Conservation (phyloP, 2,797 vertebrate genomes). For the Melanotaenia trifasciata region DNA sequence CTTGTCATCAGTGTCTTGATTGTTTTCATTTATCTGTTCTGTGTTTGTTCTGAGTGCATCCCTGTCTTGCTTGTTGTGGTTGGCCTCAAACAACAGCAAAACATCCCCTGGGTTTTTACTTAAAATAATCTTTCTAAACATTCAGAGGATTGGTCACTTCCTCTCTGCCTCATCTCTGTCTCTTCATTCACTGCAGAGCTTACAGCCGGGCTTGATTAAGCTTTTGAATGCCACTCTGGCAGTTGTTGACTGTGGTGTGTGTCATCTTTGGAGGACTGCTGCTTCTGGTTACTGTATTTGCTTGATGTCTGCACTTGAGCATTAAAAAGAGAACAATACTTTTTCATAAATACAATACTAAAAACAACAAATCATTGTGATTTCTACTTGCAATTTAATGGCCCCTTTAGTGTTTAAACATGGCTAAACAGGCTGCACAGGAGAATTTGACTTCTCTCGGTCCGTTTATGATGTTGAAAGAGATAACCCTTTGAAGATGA, state of each 20-base stretch:
- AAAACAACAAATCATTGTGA: not conserved
- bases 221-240: slow-evolving; percentile 28
- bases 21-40: slow-evolving; percentile 51
- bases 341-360: not conserved
- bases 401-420: slow-evolving; percentile 26
- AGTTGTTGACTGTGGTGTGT: slow-evolving; percentile 47
- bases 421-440: not conserved
- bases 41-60: slow-evolving; percentile 42
- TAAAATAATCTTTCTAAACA: slow-evolving; percentile 4
- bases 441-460: slow-evolving; percentile 13
- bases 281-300: slow-evolving; percentile 40
- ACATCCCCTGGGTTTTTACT: slow-evolving; percentile 23
- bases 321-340: not conserved
- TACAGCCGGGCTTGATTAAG: slow-evolving; percentile 23
- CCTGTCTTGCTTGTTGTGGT: slow-evolving; percentile 61
- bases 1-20: slow-evolving; percentile 36
- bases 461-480: slow-evolving; percentile 42
- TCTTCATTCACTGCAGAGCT: slow-evolving; percentile 35
- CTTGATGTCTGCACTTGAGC: slow-evolving; percentile 29
- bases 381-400: not conserved
- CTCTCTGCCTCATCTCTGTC: slow-evolving; percentile 26
- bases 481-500: slow-evolving; percentile 19
- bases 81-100: slow-evolving; percentile 14
- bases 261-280: slow-evolving; percentile 48
- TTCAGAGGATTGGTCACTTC: slow-evolving; percentile 27